Conservation (phyloP, 2,113 vertebrate genomes). For the Malurus elegans region DNA sequence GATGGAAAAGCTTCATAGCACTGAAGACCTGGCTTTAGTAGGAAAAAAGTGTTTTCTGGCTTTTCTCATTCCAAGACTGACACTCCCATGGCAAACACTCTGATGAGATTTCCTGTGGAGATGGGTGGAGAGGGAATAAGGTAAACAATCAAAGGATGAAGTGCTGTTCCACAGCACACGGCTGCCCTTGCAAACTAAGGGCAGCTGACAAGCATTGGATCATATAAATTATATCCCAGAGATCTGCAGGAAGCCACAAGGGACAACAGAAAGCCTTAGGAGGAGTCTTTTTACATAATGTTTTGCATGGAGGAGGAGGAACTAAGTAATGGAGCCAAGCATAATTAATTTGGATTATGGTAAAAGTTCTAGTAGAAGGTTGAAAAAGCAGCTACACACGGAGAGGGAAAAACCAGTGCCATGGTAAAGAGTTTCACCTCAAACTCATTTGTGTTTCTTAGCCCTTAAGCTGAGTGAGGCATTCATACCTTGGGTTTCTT, state of each 20-base stretch:
- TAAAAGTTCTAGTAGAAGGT: not conserved
- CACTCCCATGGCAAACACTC: accelerated
- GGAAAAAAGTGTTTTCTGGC: not conserved
- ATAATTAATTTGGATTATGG: not conserved
- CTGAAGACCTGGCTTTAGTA: not conserved
- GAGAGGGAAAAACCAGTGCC: not conserved
- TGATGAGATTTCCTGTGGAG: constrained; percentile 10
- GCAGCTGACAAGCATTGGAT: not conserved
- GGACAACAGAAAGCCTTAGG: not conserved
- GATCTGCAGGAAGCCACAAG: not conserved
- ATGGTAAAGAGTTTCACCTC: not conserved
- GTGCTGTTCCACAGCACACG: not conserved
- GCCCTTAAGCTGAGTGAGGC: not conserved
- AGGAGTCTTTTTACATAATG: not conserved
- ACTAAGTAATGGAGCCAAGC: not conserved
- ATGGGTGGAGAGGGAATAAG: not conserved
- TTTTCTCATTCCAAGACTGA: not conserved
- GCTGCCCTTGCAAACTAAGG: not conserved
- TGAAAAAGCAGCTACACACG: not conserved
- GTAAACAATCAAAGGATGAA: constrained; percentile 5
- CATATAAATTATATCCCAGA: constrained; percentile 1
- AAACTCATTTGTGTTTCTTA: not conserved
- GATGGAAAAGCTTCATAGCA: not conserved
- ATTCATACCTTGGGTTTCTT: not conserved
- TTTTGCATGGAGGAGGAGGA: not conserved